phyloP scores from a whole-genome alignment of 2,888 invertebrate species.

The Hypsopygia costalis region DNA sequence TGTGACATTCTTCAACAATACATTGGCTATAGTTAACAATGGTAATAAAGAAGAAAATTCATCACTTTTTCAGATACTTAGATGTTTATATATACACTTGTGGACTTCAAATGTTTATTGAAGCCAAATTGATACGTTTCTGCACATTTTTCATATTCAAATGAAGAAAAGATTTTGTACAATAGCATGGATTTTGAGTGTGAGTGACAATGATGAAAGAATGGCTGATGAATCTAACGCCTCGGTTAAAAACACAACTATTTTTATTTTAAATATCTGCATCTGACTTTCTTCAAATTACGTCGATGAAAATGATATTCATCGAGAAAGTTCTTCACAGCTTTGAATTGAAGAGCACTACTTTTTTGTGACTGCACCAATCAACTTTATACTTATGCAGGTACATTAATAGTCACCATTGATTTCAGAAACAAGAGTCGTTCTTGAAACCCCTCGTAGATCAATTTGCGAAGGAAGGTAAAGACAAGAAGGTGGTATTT shows the following conservation, averaged over 20 bases:
- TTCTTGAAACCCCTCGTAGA: constrained; percentile 97
- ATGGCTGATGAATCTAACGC: constrained; percentile 71
- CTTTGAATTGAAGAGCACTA: constrained; percentile 72
- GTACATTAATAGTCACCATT: constrained; percentile 44
- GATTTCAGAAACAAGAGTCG: constrained; percentile 92
- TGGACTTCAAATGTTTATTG: constrained; percentile 3
- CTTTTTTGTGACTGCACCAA: constrained; percentile 63
- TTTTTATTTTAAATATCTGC: constrained; percentile 40
- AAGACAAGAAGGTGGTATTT: constrained; percentile 96
- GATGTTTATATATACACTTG: not conserved
- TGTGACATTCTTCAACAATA: too few species aligned
- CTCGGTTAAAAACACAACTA: constrained; percentile 56
- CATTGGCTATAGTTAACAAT: not conserved
- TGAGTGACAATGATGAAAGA: constrained; percentile 48
- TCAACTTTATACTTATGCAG: constrained; percentile 15
- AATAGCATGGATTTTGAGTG: constrained; percentile 68
- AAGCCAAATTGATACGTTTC: constrained; percentile 34
- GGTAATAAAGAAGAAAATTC: not conserved
- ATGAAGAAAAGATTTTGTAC: constrained; percentile 42
- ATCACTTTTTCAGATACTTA: not conserved
- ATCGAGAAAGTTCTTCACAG: constrained; percentile 55
- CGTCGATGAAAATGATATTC: constrained; percentile 47
- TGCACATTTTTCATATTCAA: constrained; percentile 41
- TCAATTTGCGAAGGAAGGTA: constrained; percentile 96
- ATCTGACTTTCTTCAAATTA: constrained; percentile 39